Evolutionary conservation across 2,888 invertebrate genomes (phyloP).

Genomic region (Xanthia icteritia): DNA sequence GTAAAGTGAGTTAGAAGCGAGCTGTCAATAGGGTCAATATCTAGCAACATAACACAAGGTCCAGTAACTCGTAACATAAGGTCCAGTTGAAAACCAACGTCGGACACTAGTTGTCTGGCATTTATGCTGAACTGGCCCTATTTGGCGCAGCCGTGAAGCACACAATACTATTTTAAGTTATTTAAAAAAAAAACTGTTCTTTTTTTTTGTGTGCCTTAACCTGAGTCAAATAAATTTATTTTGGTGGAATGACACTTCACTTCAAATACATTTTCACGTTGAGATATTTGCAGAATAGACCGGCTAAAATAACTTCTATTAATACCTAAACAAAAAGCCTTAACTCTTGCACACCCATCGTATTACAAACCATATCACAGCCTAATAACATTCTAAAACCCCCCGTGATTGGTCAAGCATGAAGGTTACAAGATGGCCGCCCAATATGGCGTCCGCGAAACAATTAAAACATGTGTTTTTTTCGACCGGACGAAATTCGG

Average conservation of each 20-base stretch:
- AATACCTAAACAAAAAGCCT: background rate
- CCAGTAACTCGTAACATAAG: too few species aligned
- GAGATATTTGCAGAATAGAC: background rate
- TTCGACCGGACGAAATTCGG: constrained; percentile 47
- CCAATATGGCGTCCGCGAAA: constrained; percentile 40
- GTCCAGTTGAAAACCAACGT: too few species aligned
- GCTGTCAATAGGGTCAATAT: background rate
- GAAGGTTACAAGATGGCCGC: constrained; percentile 58
- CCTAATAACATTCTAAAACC: constrained; percentile 31
- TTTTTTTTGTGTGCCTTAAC: too few species aligned
- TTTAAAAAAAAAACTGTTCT: too few species aligned
- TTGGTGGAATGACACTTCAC: background rate
- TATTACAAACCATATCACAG: constrained; percentile 1
- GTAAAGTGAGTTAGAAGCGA: background rate
- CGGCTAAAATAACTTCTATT: background rate
- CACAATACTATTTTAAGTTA: too few species aligned
- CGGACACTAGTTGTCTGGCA: too few species aligned
- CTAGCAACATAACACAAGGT: too few species aligned
- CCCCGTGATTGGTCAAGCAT: constrained; percentile 50
- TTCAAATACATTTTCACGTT: background rate
- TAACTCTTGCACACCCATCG: constrained; percentile 15
- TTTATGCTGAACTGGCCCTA: too few species aligned
- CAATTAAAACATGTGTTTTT: constrained; percentile 60
- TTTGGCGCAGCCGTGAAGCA: too few species aligned
- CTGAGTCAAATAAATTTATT: too few species aligned